Evolutionary conservation across 2,888 invertebrate species (phyloP).

Genomic region (Congeria kusceri): DNA sequence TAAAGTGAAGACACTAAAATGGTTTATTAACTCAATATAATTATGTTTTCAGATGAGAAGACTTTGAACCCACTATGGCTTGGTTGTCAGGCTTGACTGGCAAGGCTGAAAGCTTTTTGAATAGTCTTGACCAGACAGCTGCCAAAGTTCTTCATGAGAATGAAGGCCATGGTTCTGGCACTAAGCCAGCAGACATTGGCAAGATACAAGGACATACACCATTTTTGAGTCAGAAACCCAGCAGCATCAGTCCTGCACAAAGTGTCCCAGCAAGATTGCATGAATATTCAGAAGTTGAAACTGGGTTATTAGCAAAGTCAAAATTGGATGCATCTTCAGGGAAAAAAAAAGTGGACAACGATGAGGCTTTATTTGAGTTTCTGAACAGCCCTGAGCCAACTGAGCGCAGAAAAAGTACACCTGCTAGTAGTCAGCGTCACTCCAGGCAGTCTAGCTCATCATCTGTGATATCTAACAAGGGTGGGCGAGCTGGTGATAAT

Average conservation of each 20-base stretch:
- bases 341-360: conserved; percentile 81
- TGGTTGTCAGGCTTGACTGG: conserved; percentile 92
- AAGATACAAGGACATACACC: conserved; percentile 14
- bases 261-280: conserved; percentile 74
- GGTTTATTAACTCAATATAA: no score
- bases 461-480: conserved; percentile 77
- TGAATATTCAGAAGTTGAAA: conserved; percentile 43
- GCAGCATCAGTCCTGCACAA: conserved; percentile 63
- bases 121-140: conserved; percentile 91
- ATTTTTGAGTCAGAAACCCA: conserved; percentile 19
- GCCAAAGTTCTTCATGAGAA: conserved; percentile 87
- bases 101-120: conserved; percentile 91
- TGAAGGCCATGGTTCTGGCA: conserved; percentile 34
- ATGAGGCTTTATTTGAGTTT: conserved; percentile 86
- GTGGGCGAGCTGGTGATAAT: conserved; percentile 52
- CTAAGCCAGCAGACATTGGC: neutral
- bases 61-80: conserved; percentile 87
- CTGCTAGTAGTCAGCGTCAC: conserved; percentile 77
- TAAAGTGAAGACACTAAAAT: no score
- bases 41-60: no score
- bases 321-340: conserved; percentile 33
- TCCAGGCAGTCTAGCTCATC: conserved; percentile 84
- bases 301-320: conserved; percentile 37
- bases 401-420: conserved; percentile 70
- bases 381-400: conserved; percentile 83